Conservation (phyloP, 1,140 invertebrate genomes). For the Neodiprion pinetum region DNA sequence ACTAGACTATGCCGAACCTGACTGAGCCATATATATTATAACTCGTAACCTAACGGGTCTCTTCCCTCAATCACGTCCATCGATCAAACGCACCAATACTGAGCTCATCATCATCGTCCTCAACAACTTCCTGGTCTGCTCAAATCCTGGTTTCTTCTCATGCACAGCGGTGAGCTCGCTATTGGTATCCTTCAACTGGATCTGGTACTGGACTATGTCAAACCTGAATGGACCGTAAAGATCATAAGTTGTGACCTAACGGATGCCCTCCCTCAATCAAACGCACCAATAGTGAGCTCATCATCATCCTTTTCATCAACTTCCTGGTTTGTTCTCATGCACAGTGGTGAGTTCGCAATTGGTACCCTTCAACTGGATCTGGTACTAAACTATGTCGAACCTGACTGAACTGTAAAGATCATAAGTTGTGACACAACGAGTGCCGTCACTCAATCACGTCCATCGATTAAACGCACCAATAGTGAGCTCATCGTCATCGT, state of each 20-base stretch:
- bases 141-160: too few species aligned
- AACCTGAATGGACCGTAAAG: conserved; percentile 54
- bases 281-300: not conserved
- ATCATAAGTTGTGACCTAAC: conserved; percentile 55
- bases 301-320: too few species aligned
- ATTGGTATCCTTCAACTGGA: conserved; percentile 56
- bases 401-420: conserved; percentile 56
- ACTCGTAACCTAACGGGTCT: conserved; percentile 49
- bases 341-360: too few species aligned
- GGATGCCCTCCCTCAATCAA: conserved; percentile 29
- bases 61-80: conserved; percentile 4
- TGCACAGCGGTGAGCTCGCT: too few species aligned
- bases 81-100: not conserved
- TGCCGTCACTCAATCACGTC: conserved; percentile 17
- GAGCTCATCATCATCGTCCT: too few species aligned
- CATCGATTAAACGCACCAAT: not conserved
- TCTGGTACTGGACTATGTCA: conserved; percentile 44
- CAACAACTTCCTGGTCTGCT: too few species aligned
- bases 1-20: conserved; percentile 49
- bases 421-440: conserved; percentile 53
- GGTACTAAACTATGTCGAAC: conserved; percentile 47
- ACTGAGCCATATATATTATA: conserved; percentile 58
- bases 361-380: conserved; percentile 57
- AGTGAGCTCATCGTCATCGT: too few species aligned
- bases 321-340: too few species aligned